Evolutionary conservation across 2,113 vertebrate genomes (phyloP).

Genomic region (Psilopsiagon aurifrons): DNA sequence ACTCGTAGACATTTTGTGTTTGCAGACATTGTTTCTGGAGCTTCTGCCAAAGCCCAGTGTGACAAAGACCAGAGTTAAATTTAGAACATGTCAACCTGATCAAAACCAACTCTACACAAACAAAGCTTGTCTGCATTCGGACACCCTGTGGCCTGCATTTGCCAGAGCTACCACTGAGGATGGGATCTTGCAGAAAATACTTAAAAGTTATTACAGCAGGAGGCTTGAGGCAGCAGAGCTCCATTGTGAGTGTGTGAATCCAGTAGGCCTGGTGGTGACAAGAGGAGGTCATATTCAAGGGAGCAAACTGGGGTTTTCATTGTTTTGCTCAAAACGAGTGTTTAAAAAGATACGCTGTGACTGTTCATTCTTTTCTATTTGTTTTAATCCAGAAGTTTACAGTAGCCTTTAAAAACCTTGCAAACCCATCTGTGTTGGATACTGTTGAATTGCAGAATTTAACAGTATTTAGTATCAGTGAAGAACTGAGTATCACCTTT

Average conservation of each 20-base stretch:
- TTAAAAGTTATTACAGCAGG: neutral
- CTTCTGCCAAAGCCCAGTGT: slow-evolving; percentile 1
- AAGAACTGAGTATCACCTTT: neutral
- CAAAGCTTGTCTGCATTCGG: neutral
- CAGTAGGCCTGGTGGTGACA: neutral
- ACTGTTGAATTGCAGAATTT: neutral
- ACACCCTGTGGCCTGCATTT: neutral
- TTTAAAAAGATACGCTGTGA: neutral
- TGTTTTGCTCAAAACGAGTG: neutral
- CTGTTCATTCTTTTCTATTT: neutral
- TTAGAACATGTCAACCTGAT: slow-evolving; percentile 31
- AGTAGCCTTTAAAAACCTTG: neutral
- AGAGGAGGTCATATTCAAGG: neutral
- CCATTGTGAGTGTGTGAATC: neutral
- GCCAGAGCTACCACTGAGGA: slow-evolving; percentile 47
- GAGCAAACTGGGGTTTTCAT: neutral
- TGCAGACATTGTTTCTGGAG: neutral
- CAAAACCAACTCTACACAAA: slow-evolving; percentile 15
- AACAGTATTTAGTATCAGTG: neutral
- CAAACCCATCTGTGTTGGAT: neutral
- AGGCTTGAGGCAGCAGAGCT: neutral
- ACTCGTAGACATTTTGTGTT: neutral
- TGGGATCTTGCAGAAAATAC: neutral
- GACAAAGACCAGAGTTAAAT: slow-evolving; percentile 44
- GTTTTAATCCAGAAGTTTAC: neutral